phyloP scores from a whole-genome alignment of 2,113 vertebrate genomes.

The Odobenus rosmarus region DNA sequence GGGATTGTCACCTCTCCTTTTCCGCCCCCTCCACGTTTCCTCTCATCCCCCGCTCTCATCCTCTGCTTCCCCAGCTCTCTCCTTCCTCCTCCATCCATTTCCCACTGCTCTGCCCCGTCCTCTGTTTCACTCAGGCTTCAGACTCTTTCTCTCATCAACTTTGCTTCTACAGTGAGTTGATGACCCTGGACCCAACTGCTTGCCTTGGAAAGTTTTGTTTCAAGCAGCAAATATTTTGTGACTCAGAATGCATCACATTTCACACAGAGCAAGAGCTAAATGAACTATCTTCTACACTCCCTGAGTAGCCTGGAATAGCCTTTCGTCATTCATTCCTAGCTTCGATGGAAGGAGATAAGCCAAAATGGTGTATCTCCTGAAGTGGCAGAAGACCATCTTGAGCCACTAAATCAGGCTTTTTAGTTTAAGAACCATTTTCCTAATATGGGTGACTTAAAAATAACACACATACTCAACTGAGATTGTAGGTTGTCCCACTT shows the following conservation, averaged over 20 bases:
- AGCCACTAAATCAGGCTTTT: conserved; percentile 22
- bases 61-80: neutral
- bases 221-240: neutral
- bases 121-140: neutral
- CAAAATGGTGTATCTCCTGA: neutral
- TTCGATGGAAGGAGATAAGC: conserved; percentile 19
- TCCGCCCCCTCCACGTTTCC: neutral
- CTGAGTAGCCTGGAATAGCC: neutral
- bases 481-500: neutral
- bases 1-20: neutral
- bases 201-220: neutral
- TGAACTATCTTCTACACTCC: neutral
- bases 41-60: neutral
- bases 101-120: neutral
- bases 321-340: neutral
- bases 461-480: neutral
- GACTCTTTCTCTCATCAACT: neutral
- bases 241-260: neutral
- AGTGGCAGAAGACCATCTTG: conserved; percentile 34
- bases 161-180: neutral
- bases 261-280: conserved; percentile 3
- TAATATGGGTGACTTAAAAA: neutral
- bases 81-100: neutral
- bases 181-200: neutral
- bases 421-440: conserved; percentile 21